Percentiles rank a stretch among this genome's conserved stretches.
phyloP scores from a whole-genome alignment of 2,888 invertebrate species.

The Heliconius ismenius region DNA sequence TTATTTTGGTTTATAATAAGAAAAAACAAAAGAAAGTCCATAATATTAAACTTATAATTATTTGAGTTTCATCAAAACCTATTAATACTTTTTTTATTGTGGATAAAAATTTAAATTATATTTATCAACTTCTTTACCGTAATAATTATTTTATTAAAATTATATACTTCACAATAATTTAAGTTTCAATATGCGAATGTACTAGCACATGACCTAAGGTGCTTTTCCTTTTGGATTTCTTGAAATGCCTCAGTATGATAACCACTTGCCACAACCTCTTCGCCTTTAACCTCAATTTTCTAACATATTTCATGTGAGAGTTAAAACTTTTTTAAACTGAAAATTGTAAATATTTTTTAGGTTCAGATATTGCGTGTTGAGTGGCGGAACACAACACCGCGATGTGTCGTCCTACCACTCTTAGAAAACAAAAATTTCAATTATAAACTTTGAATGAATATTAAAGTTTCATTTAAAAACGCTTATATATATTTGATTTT shows the following conservation, averaged over 20 bases:
- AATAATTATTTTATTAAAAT: neutral
- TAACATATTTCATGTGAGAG: constrained; percentile 21
- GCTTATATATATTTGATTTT: neutral
- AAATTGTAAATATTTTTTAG: neutral
- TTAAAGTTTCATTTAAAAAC: neutral
- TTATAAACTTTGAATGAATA: neutral
- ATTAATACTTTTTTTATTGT: no score
- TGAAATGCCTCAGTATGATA: constrained; percentile 20
- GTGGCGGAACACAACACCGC: no score
- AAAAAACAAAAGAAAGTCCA: neutral
- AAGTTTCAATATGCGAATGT: neutral
- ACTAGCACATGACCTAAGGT: neutral
- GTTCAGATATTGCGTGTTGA: no score
- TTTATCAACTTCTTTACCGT: neutral
- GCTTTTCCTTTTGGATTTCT: constrained; percentile 32
- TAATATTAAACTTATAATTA: no score
- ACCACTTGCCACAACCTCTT: constrained; percentile 20
- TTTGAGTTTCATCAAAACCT: no score
- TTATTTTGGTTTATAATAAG: constrained; percentile 38
- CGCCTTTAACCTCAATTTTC: constrained; percentile 32
- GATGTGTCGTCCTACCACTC: no score
- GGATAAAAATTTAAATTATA: no score
- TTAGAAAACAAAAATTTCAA: no score
- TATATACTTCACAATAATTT: constrained; percentile 20
- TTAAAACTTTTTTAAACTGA: neutral